phyloP scores from a whole-genome alignment of 2,113 vertebrate genomes.

The human (Homo sapiens) region DNA sequence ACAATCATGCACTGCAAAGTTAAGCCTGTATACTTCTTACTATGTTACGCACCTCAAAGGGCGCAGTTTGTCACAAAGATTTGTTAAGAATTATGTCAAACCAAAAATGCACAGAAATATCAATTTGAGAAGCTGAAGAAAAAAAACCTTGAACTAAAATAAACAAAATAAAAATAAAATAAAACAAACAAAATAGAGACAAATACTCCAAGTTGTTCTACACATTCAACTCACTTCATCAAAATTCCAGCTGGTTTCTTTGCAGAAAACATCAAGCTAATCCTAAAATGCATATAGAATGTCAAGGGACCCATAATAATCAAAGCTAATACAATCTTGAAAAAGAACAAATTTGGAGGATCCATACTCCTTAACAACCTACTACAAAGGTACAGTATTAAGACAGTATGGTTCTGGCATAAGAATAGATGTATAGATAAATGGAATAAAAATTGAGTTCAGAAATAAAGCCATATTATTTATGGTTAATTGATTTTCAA shows the following conservation, averaged over 20 bases:
- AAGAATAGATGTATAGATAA: background rate
- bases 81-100: background rate
- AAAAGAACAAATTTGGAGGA: background rate
- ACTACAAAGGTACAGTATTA: conserved; percentile 37
- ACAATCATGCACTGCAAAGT: conserved; percentile 4
- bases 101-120: conserved; percentile 5
- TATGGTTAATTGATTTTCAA: background rate
- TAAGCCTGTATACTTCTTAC: background rate
- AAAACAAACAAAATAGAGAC: background rate
- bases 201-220: background rate
- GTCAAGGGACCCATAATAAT: conserved; percentile 9
- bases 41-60: background rate
- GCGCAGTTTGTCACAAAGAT: background rate
- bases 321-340: conserved; percentile 2
- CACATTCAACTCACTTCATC: background rate
- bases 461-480: background rate
- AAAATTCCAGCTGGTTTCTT: background rate
- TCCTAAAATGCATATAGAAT: conserved; percentile 18
- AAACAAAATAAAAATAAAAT: background rate
- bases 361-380: background rate
- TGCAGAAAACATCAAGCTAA: conserved; percentile 41
- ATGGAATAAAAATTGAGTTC: background rate
- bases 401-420: background rate
- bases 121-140: conserved; percentile 6
- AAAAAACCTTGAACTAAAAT: background rate